Evolutionary conservation across 2,113 vertebrate genomes (phyloP), one percentile per base, ranked within the genome.

Genomic region (Hippocampus zosterae): DNA sequence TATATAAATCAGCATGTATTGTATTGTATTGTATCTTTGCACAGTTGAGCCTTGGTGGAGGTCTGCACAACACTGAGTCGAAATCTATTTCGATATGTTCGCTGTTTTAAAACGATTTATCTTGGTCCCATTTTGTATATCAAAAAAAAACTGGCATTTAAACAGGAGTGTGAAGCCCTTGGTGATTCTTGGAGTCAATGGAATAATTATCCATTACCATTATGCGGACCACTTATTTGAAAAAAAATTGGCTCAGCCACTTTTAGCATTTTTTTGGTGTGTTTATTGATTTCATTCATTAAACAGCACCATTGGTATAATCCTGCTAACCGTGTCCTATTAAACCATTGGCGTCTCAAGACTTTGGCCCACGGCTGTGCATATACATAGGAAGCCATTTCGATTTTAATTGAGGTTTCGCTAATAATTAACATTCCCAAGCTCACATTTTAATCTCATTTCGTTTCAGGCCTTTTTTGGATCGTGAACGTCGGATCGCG

Each of bases 381-480:
- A 29, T 60, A 29, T 29, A 60, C 29, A 18, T 33, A 8, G 27
- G 27, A 33, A 60, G 27, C 57, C 57, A 33, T 60, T 60, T 60
- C 6, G 15, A 60, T 60, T 60, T 60, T 60, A 60, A 60, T 60
- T 60, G 57, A 60, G 57, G 57, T 29, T 60, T 60, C 57, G 27
- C 27, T 33, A 60, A 60, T 60, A 60, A 60, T 60, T 60, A 60
- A 60, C 57, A 60, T 60, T 60, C 57, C 55, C 27, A 1, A 33
- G 57, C 57, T 60, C 57, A 33, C 57, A 60, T 60, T 57, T 60
- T 60, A 60, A 60, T 60, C 57, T 60, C 27, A 60, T 60, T 60
- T 60, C 27, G 57, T 60, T 60, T 60, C 57, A 8, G 57, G 57
- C 57, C 57, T 33, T 60, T 60, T 60, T 60, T 60, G 25, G 25